Evolutionary conservation across 2,888 invertebrate genomes (phyloP).

Genomic region (Spodoptera picta): DNA sequence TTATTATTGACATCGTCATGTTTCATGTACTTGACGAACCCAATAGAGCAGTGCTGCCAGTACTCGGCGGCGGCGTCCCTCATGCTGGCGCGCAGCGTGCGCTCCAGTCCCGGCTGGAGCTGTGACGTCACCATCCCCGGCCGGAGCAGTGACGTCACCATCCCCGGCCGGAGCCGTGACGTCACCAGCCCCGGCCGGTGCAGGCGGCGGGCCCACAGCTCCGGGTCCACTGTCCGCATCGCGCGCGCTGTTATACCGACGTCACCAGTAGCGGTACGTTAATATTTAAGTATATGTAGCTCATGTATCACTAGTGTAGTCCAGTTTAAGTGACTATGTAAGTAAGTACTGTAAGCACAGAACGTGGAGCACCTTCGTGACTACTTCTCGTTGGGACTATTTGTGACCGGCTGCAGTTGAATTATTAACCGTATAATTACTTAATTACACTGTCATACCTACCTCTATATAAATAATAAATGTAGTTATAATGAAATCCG

Average conservation of each 20-base stretch:
- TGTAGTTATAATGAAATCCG: too few species aligned
- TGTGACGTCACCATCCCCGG: conserved; percentile 32
- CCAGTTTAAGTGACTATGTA: too few species aligned
- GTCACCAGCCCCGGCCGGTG: conserved; percentile 9
- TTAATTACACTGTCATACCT: too few species aligned
- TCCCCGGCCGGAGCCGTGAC: conserved; percentile 26
- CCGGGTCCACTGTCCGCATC: conserved; percentile 55
- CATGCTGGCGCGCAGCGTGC: conserved; percentile 38
- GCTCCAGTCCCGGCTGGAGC: conserved; percentile 24
- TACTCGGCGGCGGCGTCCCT: conserved; percentile 39
- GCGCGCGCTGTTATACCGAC: neutral
- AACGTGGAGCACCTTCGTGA: too few species aligned
- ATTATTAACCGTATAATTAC: too few species aligned
- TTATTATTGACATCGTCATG: conserved; percentile 8
- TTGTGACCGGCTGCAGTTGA: too few species aligned
- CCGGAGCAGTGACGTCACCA: conserved; percentile 5
- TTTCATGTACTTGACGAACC: conserved; percentile 19
- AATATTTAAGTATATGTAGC: too few species aligned
- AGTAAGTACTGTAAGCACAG: too few species aligned
- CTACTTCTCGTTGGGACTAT: too few species aligned
- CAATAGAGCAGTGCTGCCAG: conserved; percentile 38
- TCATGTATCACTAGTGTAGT: neutral
- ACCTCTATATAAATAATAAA: too few species aligned
- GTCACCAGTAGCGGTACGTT: too few species aligned
- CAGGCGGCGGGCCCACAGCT: conserved; percentile 34